Conservation (phyloP, 2,113 vertebrate genomes). For the Polypterus senegalus region DNA sequence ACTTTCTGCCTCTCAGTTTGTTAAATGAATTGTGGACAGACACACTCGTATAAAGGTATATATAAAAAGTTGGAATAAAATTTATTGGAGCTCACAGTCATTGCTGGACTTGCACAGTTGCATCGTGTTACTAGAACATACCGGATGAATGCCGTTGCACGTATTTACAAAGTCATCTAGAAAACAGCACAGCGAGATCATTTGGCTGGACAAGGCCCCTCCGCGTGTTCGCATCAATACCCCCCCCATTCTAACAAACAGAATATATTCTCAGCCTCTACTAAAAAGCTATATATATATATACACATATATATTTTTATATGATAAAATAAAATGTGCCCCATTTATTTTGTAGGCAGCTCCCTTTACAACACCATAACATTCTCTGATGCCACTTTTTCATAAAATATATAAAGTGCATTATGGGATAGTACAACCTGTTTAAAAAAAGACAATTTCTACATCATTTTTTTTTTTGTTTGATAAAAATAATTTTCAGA, state of each 20-base stretch:
- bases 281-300: constrained; percentile 22
- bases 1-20: no score
- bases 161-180: constrained; percentile 65
- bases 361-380: constrained; percentile 38
- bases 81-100: constrained; percentile 61
- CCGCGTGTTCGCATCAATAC: constrained; percentile 35
- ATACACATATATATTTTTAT: no score
- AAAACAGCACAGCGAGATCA: constrained; percentile 68
- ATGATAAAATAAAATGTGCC: constrained; percentile 11
- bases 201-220: constrained; percentile 47
- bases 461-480: not conserved
- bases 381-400: constrained; percentile 34
- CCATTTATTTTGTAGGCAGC: constrained; percentile 22
- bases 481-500: constrained; percentile 17
- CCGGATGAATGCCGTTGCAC: constrained; percentile 50
- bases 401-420: constrained; percentile 72
- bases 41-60: constrained; percentile 17
- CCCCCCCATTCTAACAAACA: constrained; percentile 28
- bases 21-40: no score
- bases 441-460: constrained; percentile 21
- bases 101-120: constrained; percentile 51
- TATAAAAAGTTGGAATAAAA: constrained; percentile 56
- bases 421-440: constrained; percentile 33
- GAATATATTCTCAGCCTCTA: constrained; percentile 30
- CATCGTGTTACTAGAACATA: constrained; percentile 57